phyloP scores from a whole-genome alignment of 2,797 vertebrate genomes.

The Hyperoplus immaculatus region DNA sequence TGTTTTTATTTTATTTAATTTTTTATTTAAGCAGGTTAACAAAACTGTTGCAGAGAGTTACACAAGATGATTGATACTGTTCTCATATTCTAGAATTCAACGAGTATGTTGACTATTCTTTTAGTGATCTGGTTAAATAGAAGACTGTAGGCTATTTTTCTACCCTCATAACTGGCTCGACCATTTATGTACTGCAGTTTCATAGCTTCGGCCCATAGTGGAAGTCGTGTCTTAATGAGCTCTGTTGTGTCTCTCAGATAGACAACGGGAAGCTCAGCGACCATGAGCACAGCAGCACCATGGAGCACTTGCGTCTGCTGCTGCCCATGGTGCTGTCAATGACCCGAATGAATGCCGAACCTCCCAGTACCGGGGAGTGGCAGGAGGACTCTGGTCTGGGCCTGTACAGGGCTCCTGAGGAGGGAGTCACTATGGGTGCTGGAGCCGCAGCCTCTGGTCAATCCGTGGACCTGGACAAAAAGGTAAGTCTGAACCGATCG shows the following conservation, averaged over 20 bases:
- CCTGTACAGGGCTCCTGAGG: constrained; percentile 79
- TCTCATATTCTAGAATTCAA: too few species aligned
- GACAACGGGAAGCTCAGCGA: constrained; percentile 90
- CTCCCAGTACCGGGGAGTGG: constrained; percentile 70
- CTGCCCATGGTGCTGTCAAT: constrained; percentile 81
- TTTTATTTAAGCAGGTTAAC: background rate
- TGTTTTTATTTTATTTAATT: background rate
- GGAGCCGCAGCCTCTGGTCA: constrained; percentile 45
- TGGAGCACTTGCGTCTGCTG: constrained; percentile 92
- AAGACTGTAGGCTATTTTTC: too few species aligned
- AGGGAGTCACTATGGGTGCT: constrained; percentile 55
- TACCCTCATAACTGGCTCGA: background rate
- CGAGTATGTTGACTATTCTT: too few species aligned
- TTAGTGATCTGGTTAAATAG: too few species aligned
- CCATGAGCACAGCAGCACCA: constrained; percentile 88
- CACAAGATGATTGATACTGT: background rate
- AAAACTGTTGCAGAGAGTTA: background rate
- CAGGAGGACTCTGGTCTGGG: constrained; percentile 83
- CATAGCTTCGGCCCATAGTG: background rate
- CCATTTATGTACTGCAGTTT: background rate
- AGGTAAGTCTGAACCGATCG: constrained; percentile 52
- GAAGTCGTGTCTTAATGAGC: background rate
- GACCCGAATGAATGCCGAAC: constrained; percentile 66
- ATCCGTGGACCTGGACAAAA: constrained; percentile 70
- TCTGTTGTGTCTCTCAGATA: constrained; percentile 81